A percentile compares a stretch with the other conserved stretches of the same genome.
These are phyloP conservation scores for Neoarius graeffei DNA, from an alignment of 2,113 vertebrate species.

Conservation along the genomic window DNA sequence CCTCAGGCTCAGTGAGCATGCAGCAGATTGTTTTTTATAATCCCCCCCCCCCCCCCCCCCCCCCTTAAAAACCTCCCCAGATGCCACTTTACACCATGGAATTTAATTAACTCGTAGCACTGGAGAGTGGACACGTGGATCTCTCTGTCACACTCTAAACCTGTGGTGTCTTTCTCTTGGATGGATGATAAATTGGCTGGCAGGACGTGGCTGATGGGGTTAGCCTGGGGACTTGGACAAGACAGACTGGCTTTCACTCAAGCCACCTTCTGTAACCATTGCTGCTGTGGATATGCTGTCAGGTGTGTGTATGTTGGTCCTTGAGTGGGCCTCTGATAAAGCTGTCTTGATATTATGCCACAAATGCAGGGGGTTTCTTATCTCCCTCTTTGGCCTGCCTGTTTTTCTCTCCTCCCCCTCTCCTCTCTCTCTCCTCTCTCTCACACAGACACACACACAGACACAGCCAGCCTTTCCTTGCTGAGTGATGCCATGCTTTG, in stretches of 20 bases:
- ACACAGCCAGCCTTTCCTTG: background rate
- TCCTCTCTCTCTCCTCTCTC: background rate
- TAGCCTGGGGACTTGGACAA: slow-evolving; percentile 35
- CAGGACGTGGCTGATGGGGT: slow-evolving; percentile 46
- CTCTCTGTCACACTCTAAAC: background rate
- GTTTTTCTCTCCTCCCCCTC: slow-evolving; percentile 14
- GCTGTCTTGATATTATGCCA: slow-evolving; percentile 69
- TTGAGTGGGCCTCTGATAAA: slow-evolving; percentile 65
- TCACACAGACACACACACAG: slow-evolving; percentile 5
- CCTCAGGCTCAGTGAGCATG: slow-evolving; percentile 43
- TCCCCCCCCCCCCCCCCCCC: too few species aligned
- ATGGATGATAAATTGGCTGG: slow-evolving; percentile 48
- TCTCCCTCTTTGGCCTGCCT: slow-evolving; percentile 58
- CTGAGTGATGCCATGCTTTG: background rate
- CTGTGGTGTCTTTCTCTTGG: slow-evolving; percentile 23
- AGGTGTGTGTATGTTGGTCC: slow-evolving; percentile 41
- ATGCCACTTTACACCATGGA: slow-evolving; percentile 64
- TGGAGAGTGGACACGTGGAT: slow-evolving; percentile 41
- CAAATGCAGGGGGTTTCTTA: slow-evolving; percentile 71
- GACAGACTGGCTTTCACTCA: slow-evolving; percentile 18
- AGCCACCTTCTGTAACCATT: slow-evolving; percentile 5
- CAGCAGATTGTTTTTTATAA: slow-evolving; percentile 59
- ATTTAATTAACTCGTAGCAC: slow-evolving; percentile 68
- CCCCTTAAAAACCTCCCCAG: slow-evolving; percentile 64
- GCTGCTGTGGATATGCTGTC: slow-evolving; percentile 1